Evolutionary conservation across 2,888 invertebrate species (phyloP), one percentile per base, ranked within the genome.

Genomic region (Drosophila limbata): DNA sequence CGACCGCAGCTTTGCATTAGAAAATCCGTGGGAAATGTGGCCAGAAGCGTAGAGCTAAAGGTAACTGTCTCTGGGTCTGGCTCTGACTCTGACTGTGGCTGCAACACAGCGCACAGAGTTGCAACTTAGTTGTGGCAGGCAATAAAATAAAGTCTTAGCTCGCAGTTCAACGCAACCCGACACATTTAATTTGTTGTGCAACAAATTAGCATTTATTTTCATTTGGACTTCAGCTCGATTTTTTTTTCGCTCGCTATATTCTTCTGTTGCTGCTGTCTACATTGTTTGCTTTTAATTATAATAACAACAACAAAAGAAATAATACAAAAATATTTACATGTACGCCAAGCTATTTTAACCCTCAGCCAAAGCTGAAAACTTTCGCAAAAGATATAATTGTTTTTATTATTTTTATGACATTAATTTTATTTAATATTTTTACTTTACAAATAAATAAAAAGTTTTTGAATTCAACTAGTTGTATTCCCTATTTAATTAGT

Each of bases 171-270:
- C 67, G 62, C 64, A 66, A 76, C 71, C 68, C 67, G 79, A 74
- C 79, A 89, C 87, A 81, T 84, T 87, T 90, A 91, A 91, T 91
- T 91, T 91, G 91, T 91, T 91, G 89, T 79, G 90, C 83, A 91
- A 88, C 90, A 91, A 91, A 91, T 90, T 91, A 91, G 86, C 90
- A 91, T 91, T 90, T 81, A 88, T 91, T 88, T 86, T 90, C 91
- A 90, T 90, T 90, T 90, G 77, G 48, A 77, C 53, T 71, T 68
- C 57, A 81, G 66, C 76, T 40, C 19, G 1, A 1, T 33, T 28
- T 39, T 33, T 64, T 50, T 28, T 28, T 28, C 8, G 28, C n/a
- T 15, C 9, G 31, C 31, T 47, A 17, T 39, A 5, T 37, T 21
- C 37, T 64, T 40, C 60, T 37, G 66, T 52, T 55, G 55, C 65